phyloP scores from a whole-genome alignment of 2,888 invertebrate genomes.

The Drosophila nigritarsus region DNA sequence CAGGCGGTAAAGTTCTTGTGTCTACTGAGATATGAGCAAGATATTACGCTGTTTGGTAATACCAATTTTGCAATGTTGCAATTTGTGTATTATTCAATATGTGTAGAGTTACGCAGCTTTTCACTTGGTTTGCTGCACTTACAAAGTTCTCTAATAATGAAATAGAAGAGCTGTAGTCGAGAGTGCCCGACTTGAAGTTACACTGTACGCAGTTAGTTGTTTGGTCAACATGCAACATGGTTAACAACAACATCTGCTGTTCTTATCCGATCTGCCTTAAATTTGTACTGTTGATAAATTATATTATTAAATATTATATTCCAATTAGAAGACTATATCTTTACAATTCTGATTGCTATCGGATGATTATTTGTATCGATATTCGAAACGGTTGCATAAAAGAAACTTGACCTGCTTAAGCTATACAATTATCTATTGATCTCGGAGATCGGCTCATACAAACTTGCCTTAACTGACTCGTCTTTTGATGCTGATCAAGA shows the following conservation, averaged over 20 bases:
- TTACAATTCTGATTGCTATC: background rate
- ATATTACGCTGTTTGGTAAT: conserved; percentile 27
- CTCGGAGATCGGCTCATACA: background rate
- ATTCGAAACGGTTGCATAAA: background rate
- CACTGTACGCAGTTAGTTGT: background rate
- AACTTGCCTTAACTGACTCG: background rate
- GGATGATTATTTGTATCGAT: background rate
- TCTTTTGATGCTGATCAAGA: background rate
- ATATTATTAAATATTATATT: background rate
- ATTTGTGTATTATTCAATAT: background rate
- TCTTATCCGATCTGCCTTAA: background rate
- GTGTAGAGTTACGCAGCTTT: no score
- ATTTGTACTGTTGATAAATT: background rate
- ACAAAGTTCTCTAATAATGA: background rate
- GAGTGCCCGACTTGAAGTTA: background rate
- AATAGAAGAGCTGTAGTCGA: background rate
- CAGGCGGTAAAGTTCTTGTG: conserved; percentile 29
- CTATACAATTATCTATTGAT: background rate
- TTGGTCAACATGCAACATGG: background rate
- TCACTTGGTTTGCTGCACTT: background rate
- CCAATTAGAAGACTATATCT: background rate
- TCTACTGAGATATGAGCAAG: conserved; percentile 19
- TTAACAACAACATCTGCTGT: background rate
- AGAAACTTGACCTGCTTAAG: background rate
- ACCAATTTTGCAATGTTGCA: conserved; percentile 35